Percentiles rank a stretch among this genome's conserved stretches.
phyloP scores from a whole-genome alignment of 1,140 invertebrate species.

The Copidosoma floridanum region DNA sequence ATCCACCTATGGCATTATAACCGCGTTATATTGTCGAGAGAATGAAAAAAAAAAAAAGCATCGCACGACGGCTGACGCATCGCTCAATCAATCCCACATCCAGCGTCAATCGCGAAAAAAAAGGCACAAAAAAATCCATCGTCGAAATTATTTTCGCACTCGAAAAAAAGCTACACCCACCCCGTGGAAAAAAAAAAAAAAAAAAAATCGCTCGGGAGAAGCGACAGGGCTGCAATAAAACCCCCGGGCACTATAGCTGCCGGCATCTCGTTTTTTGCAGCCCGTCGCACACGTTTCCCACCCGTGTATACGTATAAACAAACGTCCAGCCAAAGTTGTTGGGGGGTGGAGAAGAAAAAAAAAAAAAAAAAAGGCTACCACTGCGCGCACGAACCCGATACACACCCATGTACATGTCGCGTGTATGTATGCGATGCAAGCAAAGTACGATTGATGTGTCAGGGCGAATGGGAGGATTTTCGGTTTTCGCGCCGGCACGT shows the following conservation, averaged over 20 bases:
- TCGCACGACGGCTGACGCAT: too few relatives aligned
- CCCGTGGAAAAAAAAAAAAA: too few relatives aligned
- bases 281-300: background rate
- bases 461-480: too few relatives aligned
- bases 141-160: constrained; percentile 10
- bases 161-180: background rate
- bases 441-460: constrained; percentile 15
- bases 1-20: too few relatives aligned
- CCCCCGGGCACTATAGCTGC: background rate
- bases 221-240: constrained; percentile 13
- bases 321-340: too few relatives aligned
- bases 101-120: background rate
- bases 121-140: constrained; percentile 1
- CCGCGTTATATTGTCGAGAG: too few relatives aligned
- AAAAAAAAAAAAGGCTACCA: too few relatives aligned
- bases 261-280: background rate
- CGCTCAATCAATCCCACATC: background rate
- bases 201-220: too few relatives aligned
- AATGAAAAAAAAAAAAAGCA: too few relatives aligned
- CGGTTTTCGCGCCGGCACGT: too few relatives aligned
- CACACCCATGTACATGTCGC: background rate
- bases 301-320: too few relatives aligned
- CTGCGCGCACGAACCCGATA: constrained; percentile 1
- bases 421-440: constrained; percentile 7
- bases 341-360: too few relatives aligned